Evolutionary conservation across 2,797 vertebrate species (phyloP).

Genomic region (Chrosomus eos): DNA sequence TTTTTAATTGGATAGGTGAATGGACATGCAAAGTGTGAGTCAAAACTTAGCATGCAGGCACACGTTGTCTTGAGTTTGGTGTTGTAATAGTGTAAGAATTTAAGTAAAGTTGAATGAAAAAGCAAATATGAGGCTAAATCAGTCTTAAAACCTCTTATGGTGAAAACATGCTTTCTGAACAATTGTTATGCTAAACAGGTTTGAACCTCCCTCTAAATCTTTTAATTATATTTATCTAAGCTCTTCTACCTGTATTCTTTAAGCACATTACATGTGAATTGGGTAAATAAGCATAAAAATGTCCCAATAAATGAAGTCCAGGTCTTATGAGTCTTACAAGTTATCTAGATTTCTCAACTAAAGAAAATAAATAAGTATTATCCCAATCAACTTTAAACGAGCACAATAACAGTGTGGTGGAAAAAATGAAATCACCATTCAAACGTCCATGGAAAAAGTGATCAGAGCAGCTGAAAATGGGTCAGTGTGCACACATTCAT

Average conservation of each 20-base stretch:
- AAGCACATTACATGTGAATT: background rate
- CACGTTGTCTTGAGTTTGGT: background rate
- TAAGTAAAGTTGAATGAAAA: constrained; percentile 14
- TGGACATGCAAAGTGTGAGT: background rate
- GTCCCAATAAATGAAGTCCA: background rate
- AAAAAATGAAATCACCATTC: constrained; percentile 36
- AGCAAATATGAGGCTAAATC: background rate
- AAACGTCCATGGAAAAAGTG: constrained; percentile 36
- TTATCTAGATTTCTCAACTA: background rate
- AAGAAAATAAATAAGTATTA: background rate
- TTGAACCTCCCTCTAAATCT: background rate
- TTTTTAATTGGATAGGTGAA: background rate
- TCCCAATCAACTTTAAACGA: background rate
- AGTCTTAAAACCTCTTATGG: background rate
- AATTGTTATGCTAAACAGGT: background rate
- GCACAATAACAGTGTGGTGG: background rate
- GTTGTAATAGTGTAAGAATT: background rate
- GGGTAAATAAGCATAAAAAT: background rate
- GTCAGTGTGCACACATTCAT: background rate
- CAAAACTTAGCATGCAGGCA: background rate
- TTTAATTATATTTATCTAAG: background rate
- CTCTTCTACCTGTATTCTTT: background rate
- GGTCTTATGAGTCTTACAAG: background rate
- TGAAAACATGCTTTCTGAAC: background rate
- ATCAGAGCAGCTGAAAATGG: constrained; percentile 28